Base-by-base conservation (phyloP, 2,888 invertebrate genomes). In the Tachina lurida region DNA sequence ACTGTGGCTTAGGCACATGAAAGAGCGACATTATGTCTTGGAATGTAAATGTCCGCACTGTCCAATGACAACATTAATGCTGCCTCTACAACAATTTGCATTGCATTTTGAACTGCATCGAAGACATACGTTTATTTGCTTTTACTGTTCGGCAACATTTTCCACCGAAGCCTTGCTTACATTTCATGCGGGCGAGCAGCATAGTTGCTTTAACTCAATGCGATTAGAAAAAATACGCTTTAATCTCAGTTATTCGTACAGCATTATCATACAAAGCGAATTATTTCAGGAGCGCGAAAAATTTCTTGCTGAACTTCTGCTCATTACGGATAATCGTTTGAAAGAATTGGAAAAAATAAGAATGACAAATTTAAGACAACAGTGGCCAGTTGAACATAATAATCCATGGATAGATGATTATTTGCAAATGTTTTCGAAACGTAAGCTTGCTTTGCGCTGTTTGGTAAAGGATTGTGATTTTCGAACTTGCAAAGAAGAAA, bases 1-100 rank as follows among this genome's bases (percentile, higher is more conserved):
- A 3, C 62, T 88, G 9, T 89, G 89, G 89, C 56, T 79, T 22
- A 86, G 83, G 3, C 89, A 89, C 43, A 85, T 89, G 83, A 78
- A 15, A 10, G n/a, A 49, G 9, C 87, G 88, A 0, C 89, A 89
- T 68, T 58, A 74, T 17, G 68, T 71, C 47, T 39, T 86, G 10
- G 77, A 87, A 52, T 81, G 82, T 13, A 56, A 68, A 12, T 88
- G 88, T 58, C 88, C 88, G 3, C 88, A 88, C 74, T 88, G 88
- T 43, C 76, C 43, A 62, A 10, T 7, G 7, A 31, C 15, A 22
- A 12, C 5, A 9, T 15, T 7, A 5, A 15, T 84, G 41, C 49
- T 67, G 2, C 15, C 68, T 12, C 68, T 88, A 19, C 39, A 76
- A 9, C 65, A 82, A 41, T 88, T 87, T 67, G 49, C 76, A n/a